Evolutionary conservation across 2,113 vertebrate species (phyloP).

Genomic region (Alectura lathami): DNA sequence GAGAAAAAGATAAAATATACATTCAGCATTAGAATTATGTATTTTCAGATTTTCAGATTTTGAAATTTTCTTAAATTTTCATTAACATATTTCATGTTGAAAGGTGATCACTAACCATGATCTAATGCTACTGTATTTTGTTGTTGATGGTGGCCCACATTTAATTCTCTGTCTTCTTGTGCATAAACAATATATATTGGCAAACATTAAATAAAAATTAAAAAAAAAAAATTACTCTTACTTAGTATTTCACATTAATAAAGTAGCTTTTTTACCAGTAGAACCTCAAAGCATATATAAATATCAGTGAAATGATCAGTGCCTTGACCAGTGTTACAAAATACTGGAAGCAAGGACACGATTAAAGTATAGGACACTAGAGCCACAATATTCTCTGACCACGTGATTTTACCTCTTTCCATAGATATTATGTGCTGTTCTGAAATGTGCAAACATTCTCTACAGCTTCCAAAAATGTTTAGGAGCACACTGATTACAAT

Average conservation of each 20-base stretch:
- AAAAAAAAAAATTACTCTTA: neutral
- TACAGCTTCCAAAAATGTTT: neutral
- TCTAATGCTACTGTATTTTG: neutral
- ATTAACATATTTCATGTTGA: neutral
- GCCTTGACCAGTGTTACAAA: neutral
- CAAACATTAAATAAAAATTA: neutral
- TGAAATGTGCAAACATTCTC: neutral
- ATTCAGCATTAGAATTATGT: neutral
- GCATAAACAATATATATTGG: neutral
- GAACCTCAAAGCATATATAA: neutral
- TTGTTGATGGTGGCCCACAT: neutral
- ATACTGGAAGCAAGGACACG: neutral
- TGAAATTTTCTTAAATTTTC: neutral
- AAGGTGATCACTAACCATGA: neutral
- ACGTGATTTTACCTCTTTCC: neutral
- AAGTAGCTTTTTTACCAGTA: neutral
- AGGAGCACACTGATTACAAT: neutral
- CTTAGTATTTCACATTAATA: neutral
- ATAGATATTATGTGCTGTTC: neutral
- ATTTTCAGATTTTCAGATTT: neutral
- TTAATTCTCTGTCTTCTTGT: constrained; percentile 37
- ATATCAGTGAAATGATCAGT: neutral
- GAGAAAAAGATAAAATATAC: neutral
- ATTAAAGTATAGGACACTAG: neutral
- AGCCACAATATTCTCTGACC: neutral